A percentile compares a stretch with the other conserved stretches of the same genome.
Conservation (phyloP, 1,140 invertebrate species). For the Drusus annulatus region DNA sequence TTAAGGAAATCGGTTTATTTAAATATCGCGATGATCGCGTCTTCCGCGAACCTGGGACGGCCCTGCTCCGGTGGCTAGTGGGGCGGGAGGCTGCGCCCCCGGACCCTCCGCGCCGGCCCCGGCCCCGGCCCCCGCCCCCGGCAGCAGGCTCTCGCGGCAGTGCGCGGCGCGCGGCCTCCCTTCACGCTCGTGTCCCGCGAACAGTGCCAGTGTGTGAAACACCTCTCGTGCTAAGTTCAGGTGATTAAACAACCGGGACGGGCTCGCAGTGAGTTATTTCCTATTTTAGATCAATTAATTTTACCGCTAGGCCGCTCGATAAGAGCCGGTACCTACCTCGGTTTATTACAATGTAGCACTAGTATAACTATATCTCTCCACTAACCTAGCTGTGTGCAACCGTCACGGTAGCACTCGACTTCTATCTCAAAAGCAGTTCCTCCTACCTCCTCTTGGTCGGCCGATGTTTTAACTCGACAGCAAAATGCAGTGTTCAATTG, state of each 20-base stretch:
- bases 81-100: conserved; percentile 24
- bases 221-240: conserved; percentile 19
- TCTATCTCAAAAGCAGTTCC: not conserved
- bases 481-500: too few relatives aligned
- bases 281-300: conserved; percentile 28
- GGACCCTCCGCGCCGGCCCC: not conserved
- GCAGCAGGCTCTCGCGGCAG: conserved; percentile 18
- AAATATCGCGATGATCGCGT: too few relatives aligned
- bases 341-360: not conserved
- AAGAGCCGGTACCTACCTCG: not conserved
- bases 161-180: conserved; percentile 37
- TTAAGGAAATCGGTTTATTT: too few relatives aligned
- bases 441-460: not conserved
- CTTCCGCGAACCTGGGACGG: not conserved
- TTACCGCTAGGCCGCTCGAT: conserved; percentile 25
- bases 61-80: not conserved
- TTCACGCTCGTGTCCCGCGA: not conserved
- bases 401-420: not conserved
- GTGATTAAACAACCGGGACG: conserved; percentile 7
- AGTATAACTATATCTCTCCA: not conserved
- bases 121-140: too few relatives aligned
- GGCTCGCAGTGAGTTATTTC: conserved; percentile 25
- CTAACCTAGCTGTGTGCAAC: not conserved
- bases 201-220: not conserved
- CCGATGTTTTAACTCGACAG: not conserved